A percentile compares a stretch with the other conserved stretches of the same genome.
These are phyloP conservation scores for Caenorhabditis imperialis DNA, from an alignment of 2,888 invertebrate genomes.

Conservation along the genomic window DNA sequence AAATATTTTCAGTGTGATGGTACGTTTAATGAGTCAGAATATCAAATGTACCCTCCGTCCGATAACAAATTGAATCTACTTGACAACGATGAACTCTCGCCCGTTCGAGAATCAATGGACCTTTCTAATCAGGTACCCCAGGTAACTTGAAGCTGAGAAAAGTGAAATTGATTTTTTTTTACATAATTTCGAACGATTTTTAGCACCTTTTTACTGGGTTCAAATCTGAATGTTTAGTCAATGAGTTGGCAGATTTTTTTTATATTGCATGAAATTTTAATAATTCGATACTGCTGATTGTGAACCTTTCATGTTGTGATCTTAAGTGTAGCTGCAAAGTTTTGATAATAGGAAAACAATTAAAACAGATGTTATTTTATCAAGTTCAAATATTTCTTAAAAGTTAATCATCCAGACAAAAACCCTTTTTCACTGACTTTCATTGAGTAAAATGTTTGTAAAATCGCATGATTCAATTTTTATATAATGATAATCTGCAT, in stretches of 20 bases:
- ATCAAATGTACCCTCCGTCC: slow-evolving; percentile 64
- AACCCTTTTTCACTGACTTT: background rate
- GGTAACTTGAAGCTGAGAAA: slow-evolving; percentile 52
- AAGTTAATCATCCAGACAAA: no score
- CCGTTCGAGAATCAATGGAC: slow-evolving; percentile 54
- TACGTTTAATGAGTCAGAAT: slow-evolving; percentile 65
- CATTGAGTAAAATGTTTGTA: slow-evolving; percentile 3
- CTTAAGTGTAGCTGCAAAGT: no score
- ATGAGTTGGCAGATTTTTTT: no score
- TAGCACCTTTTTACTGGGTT: no score
- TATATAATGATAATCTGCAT: slow-evolving; percentile 15
- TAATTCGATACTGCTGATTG: no score
- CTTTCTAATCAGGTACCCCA: slow-evolving; percentile 57
- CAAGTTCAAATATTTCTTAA: no score
- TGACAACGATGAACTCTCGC: slow-evolving; percentile 50
- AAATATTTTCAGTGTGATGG: slow-evolving; percentile 60
- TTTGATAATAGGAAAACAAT: no score
- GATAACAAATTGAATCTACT: slow-evolving; percentile 50
- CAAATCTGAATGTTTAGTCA: background rate
- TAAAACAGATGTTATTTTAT: no score
- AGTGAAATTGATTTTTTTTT: background rate
- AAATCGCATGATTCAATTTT: background rate
- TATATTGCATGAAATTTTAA: no score
- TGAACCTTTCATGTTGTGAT: no score
- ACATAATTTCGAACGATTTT: no score